These are phyloP conservation scores for Alviniconcha marisindica DNA, from an alignment of 1,140 invertebrate genomes.

Conservation along the genomic window DNA sequence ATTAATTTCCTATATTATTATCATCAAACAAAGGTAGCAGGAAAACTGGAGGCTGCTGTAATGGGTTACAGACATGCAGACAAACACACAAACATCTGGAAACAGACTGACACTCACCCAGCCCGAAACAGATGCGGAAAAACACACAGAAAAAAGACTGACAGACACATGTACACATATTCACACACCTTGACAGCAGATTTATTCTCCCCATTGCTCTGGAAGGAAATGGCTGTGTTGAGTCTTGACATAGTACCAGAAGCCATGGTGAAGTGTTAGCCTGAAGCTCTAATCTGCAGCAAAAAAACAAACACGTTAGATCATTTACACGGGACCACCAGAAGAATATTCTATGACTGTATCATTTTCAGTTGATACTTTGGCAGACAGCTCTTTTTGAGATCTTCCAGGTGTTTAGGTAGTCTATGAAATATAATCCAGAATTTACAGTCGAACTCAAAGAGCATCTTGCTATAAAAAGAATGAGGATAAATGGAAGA, in stretches of 20 bases:
- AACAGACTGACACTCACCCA: neutral
- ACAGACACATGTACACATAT: neutral
- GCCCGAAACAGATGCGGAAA: neutral
- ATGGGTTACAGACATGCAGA: neutral
- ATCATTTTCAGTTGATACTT: neutral
- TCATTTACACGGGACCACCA: neutral
- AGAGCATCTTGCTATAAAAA: no score
- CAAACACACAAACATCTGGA: neutral
- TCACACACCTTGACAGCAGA: conserved; percentile 10
- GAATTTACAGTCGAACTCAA: no score
- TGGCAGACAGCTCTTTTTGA: neutral
- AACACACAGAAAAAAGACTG: neutral
- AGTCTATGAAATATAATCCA: neutral
- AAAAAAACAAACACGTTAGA: neutral
- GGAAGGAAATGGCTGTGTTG: conserved; percentile 37
- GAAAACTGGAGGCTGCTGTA: no score
- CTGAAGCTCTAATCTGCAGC: neutral
- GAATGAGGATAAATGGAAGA: no score
- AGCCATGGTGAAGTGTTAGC: conserved; percentile 4
- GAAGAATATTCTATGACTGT: neutral
- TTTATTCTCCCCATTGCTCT: neutral
- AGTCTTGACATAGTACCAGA: conserved; percentile 31
- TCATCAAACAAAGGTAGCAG: no score
- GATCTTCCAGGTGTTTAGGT: neutral
- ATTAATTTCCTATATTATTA: no score